Evolutionary conservation across 2,888 invertebrate species (phyloP).

Genomic region (Pachliopta kotzebuea): DNA sequence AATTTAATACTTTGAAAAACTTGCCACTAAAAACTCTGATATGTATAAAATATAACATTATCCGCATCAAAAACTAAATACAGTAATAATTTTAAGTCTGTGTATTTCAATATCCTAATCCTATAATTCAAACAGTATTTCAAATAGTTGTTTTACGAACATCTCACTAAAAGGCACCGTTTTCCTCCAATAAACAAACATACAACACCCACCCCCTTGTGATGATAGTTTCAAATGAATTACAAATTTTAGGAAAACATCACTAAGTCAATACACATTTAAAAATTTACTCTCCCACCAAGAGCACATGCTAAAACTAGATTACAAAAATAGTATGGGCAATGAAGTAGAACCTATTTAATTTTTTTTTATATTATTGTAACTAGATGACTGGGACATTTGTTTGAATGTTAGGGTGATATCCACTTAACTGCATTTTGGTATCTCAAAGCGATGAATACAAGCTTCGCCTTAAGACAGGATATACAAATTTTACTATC

Average conservation of each 20-base stretch:
- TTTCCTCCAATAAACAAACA: slow-evolving; percentile 49
- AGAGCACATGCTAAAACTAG: slow-evolving; percentile 35
- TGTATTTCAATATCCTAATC: slow-evolving; percentile 6
- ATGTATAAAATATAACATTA: slow-evolving; percentile 39
- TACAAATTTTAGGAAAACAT: slow-evolving; percentile 32
- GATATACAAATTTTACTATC: too few relatives aligned
- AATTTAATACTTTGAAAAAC: slow-evolving; percentile 20
- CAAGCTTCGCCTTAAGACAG: too few relatives aligned
- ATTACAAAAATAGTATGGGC: slow-evolving; percentile 34
- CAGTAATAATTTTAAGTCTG: not conserved
- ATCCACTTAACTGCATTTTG: too few relatives aligned
- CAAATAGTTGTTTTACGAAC: slow-evolving; percentile 45
- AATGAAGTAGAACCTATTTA: slow-evolving; percentile 10
- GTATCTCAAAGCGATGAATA: too few relatives aligned
- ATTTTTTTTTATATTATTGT: not conserved
- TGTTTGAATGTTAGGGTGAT: too few relatives aligned
- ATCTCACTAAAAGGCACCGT: slow-evolving; percentile 70
- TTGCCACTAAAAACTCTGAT: slow-evolving; percentile 35
- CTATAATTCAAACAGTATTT: slow-evolving; percentile 39
- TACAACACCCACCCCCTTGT: slow-evolving; percentile 38
- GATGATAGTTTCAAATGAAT: slow-evolving; percentile 40
- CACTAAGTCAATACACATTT: slow-evolving; percentile 1
- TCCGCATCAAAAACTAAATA: slow-evolving; percentile 22
- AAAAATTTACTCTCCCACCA: slow-evolving; percentile 13
- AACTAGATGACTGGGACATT: too few relatives aligned